Percentiles rank a stretch among this genome's conserved stretches.
Conservation (phyloP, 2,113 vertebrate species). For the Hippocampus zosterae region DNA sequence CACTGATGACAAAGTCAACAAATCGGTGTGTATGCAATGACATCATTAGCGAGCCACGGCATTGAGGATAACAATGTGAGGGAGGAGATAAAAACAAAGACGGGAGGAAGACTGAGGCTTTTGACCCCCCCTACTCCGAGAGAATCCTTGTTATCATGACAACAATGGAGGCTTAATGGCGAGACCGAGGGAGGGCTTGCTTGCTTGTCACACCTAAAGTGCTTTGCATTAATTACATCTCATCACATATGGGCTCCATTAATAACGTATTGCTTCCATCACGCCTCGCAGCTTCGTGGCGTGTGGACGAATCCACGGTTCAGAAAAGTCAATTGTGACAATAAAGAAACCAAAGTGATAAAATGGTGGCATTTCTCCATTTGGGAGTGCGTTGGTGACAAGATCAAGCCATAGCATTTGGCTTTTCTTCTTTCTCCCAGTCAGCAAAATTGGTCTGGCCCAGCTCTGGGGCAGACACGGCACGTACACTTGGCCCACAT, state of each 20-base stretch:
- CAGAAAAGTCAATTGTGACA: background rate
- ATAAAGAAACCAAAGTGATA: background rate
- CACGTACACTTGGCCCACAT: too few species aligned
- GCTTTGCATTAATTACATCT: slow-evolving; percentile 64
- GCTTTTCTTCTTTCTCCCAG: too few species aligned
- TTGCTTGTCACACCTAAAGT: slow-evolving; percentile 56
- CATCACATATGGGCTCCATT: slow-evolving; percentile 47
- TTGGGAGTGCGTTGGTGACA: too few species aligned
- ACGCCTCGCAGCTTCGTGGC: slow-evolving; percentile 22
- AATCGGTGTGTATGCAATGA: slow-evolving; percentile 12
- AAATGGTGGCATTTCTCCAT: too few species aligned
- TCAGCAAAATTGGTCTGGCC: too few species aligned
- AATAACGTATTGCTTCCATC: slow-evolving; percentile 48
- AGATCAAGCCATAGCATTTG: too few species aligned
- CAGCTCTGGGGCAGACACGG: too few species aligned
- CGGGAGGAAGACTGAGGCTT: slow-evolving; percentile 27
- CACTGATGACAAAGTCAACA: background rate
- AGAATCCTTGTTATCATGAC: slow-evolving; percentile 51
- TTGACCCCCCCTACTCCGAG: slow-evolving; percentile 37
- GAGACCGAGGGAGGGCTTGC: slow-evolving; percentile 29
- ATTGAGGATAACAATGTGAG: slow-evolving; percentile 49
- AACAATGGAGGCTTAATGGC: slow-evolving; percentile 60
- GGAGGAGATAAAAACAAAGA: slow-evolving; percentile 51
- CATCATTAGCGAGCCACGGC: slow-evolving; percentile 30
- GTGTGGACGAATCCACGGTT: background rate